Conservation (phyloP, 1,140 invertebrate species). For the Lerema accius region DNA sequence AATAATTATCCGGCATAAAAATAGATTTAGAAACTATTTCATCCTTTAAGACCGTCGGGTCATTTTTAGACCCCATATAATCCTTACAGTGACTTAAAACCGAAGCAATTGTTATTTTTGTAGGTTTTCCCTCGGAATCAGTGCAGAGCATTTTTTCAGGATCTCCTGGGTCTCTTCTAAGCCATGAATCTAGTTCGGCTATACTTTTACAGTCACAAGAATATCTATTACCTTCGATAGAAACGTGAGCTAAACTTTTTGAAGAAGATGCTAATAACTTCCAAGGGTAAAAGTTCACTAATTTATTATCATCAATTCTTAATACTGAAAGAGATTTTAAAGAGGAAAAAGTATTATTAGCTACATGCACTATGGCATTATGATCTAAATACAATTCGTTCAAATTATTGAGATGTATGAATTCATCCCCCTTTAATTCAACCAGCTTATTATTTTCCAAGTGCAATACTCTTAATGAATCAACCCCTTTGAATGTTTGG, state of each 20-base stretch:
- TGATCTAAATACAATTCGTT: conserved; percentile 93
- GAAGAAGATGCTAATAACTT: conserved; percentile 83
- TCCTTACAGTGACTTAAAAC: conserved; percentile 85
- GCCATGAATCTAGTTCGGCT: conserved; percentile 86
- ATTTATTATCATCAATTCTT: conserved; percentile 90
- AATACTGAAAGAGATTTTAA: conserved; percentile 90
- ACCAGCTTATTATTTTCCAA: conserved; percentile 91
- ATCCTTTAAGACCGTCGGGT: conserved; percentile 85
- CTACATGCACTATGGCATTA: conserved; percentile 88
- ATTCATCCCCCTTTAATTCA: conserved; percentile 89
- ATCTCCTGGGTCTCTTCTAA: conserved; percentile 84
- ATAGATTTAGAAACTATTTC: conserved; percentile 83
- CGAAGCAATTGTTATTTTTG: conserved; percentile 83
- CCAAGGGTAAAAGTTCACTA: conserved; percentile 91
- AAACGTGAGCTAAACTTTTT: conserved; percentile 84
- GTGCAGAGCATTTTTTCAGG: conserved; percentile 84
- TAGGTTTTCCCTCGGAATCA: conserved; percentile 75
- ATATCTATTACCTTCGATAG: conserved; percentile 88
- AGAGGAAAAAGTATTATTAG: conserved; percentile 89
- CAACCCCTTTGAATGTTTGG: conserved; percentile 92
- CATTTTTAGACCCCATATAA: conserved; percentile 84
- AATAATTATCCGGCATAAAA: conserved; percentile 83
- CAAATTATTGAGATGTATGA: conserved; percentile 88
- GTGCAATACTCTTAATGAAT: conserved; percentile 89
- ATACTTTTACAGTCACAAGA: conserved; percentile 88